These are phyloP conservation scores for Peromyscus aztecus DNA, from an alignment of 2,797 vertebrate species.

Conservation along the genomic window DNA sequence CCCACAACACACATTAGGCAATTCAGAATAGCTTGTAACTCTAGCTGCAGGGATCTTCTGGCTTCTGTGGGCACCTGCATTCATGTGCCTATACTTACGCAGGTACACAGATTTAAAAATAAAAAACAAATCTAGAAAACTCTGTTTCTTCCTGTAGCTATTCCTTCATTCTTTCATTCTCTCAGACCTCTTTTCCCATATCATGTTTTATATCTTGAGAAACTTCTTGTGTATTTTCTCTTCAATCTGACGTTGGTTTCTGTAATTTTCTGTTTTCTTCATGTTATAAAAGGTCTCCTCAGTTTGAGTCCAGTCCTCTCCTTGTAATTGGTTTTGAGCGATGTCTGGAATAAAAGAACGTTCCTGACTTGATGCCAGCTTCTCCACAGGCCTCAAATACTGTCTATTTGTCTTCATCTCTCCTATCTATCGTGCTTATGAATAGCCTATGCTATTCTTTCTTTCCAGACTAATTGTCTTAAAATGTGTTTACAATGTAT, in stretches of 20 bases:
- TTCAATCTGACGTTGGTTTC: background rate
- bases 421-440: background rate
- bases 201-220: background rate
- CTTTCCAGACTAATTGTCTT: constrained; percentile 43
- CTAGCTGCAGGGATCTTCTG: background rate
- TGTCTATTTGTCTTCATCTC: constrained; percentile 20
- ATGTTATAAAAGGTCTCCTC: background rate
- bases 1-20: background rate
- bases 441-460: background rate
- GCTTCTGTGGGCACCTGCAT: background rate
- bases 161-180: background rate
- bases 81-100: background rate
- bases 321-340: constrained; percentile 49
- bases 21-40: background rate
- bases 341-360: constrained; percentile 27
- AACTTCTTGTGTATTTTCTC: constrained; percentile 26
- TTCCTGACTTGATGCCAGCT: background rate
- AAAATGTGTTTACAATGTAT: constrained; percentile 21
- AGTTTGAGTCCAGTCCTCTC: background rate
- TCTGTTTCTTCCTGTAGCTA: background rate
- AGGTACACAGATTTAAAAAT: background rate
- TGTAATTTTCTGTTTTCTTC: constrained; percentile 51
- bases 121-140: background rate
- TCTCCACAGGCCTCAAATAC: background rate
- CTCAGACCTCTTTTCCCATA: background rate